Percentiles rank a stretch among this genome's conserved stretches.
phyloP scores from a whole-genome alignment of 1,140 invertebrate species.

The Rhopalosiphum padi region DNA sequence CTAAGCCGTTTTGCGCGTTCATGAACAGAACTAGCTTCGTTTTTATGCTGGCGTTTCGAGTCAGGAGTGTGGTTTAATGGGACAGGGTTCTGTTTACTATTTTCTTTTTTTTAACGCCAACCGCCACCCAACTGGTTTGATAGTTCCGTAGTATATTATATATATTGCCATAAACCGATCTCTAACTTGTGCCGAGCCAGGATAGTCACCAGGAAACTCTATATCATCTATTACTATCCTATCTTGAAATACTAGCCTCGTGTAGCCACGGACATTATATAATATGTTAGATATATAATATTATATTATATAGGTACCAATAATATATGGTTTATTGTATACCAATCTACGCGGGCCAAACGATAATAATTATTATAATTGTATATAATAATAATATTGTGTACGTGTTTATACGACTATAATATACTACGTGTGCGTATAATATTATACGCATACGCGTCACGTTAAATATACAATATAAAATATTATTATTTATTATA shows the following conservation, averaged over 20 bases:
- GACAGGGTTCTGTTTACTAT: no score
- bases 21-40: no score
- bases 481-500: neutral
- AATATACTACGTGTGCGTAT: neutral
- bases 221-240: neutral
- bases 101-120: neutral
- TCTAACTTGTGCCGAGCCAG: neutral
- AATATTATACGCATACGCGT: neutral
- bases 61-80: no score
- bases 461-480: neutral
- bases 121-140: neutral
- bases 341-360: neutral
- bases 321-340: neutral
- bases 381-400: conserved; percentile 14
- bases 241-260: neutral
- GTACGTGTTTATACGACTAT: neutral
- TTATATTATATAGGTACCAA: neutral
- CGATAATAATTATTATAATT: conserved; percentile 12
- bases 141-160: neutral
- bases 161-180: neutral
- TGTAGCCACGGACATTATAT: neutral
- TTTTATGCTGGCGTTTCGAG: no score
- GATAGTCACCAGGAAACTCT: neutral
- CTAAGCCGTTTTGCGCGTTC: no score
- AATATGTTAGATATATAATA: neutral